Base-by-base conservation (phyloP, 2,113 vertebrate genomes). In the Salvelinus alpinus region DNA sequence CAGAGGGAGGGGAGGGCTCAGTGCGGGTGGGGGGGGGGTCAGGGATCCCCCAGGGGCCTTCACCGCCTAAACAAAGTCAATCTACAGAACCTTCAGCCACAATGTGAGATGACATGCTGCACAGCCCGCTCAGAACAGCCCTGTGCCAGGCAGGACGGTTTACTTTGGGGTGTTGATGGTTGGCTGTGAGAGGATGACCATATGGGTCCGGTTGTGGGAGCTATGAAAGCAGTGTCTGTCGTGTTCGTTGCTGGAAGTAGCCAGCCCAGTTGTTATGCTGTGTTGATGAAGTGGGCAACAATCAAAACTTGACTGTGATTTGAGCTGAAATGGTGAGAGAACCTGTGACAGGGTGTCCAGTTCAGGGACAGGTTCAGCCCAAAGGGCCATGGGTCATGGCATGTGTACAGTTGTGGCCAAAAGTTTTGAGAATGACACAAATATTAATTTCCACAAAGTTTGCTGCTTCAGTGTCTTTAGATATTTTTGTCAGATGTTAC, bases 61-160 rank as follows among this genome's bases (percentile, higher is more conserved):
- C 77, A 81, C 76, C 85, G 88, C 89, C 91, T 92, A 94, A 94
- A 93, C 91, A 93, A 90, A 91, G 86, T 93, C 89, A 88, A 76
- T 91, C 87, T 62, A 81, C 90, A 83, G 91, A 92, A 90, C 84
- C 84, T 82, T 86, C 76, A 87, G 90, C 84, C 80, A 18, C 51
- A 54, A 54, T 54, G 51, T 54, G 87, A 86, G 81, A 44, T 47
- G 79, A 80, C 80, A 81, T 67, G 74, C 80, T 75, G 72, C 83
- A 81, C 80, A 84, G 79, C 73, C 60, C 64, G 82, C 71, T 87
- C 79, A 57, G 24, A 70, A 38, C 64, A n/a, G 70, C n/a, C 48
- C 11, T 54, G 68, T 22, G 70, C 75, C 80, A 78, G 77, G 83
- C 83, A 83, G 70, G 75, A 29, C 25, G 54, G 80, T 87, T 51